Conservation (phyloP, 2,113 vertebrate genomes). For the Noturus placidus region DNA sequence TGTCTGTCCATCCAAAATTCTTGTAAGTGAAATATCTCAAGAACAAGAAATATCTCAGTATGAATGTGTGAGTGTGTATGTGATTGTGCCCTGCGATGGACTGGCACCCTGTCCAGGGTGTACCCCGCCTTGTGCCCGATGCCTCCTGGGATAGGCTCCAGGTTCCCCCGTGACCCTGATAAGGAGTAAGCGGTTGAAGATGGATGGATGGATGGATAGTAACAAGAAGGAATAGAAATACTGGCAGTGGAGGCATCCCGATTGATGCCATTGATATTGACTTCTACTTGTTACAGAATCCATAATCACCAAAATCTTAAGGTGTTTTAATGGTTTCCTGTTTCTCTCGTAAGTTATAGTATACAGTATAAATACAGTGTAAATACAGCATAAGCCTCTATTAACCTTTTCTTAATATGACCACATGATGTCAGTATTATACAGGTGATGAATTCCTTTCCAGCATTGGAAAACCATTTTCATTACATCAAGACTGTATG, state of each 20-base stretch:
- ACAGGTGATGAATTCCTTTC: slow-evolving; percentile 8
- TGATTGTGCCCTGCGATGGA: too few relatives aligned
- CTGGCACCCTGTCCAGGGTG: too few relatives aligned
- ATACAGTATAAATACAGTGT: neutral
- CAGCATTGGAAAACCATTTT: neutral
- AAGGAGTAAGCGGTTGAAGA: too few relatives aligned
- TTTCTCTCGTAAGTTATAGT: neutral
- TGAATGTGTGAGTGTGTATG: too few relatives aligned
- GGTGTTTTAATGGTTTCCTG: neutral
- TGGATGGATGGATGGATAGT: too few relatives aligned
- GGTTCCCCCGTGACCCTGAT: too few relatives aligned
- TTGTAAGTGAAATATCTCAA: neutral
- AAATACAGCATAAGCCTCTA: neutral
- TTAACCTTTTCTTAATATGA: slow-evolving; percentile 25
- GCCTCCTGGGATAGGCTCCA: too few relatives aligned
- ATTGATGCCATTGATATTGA: neutral
- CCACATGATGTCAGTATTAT: slow-evolving; percentile 69
- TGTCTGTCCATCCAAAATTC: neutral
- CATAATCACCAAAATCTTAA: neutral
- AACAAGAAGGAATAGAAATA: neutral
- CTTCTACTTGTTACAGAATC: neutral
- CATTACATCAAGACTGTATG: neutral
- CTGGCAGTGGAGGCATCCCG: neutral
- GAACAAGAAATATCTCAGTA: too few relatives aligned
- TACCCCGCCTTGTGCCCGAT: too few relatives aligned